These are phyloP conservation scores for Otolemur crassicaudatus DNA, from an alignment of 2,797 vertebrate species.

Conservation along the genomic window DNA sequence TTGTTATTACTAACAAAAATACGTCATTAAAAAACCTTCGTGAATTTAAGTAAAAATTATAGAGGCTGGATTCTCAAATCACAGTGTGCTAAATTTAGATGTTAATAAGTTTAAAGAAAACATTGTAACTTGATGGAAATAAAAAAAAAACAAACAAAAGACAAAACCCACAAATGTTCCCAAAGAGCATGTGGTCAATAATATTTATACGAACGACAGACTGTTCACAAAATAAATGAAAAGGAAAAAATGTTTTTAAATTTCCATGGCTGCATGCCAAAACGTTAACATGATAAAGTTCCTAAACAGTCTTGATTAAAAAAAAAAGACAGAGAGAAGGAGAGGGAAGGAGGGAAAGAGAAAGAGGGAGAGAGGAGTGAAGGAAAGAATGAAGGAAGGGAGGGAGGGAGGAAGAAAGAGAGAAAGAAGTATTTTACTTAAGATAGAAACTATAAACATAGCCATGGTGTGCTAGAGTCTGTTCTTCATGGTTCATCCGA, in stretches of 20 bases:
- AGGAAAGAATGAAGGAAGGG: background rate
- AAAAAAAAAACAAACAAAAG: background rate
- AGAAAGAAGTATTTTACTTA: background rate
- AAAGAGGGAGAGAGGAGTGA: background rate
- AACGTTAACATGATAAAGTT: background rate
- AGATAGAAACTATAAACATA: background rate
- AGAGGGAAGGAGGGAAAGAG: background rate
- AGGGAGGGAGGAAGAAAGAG: background rate
- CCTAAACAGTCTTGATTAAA: background rate
- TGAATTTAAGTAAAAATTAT: background rate
- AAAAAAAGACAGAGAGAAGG: background rate
- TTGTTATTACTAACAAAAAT: background rate
- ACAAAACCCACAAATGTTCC: background rate
- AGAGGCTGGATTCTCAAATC: background rate
- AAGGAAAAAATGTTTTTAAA: background rate
- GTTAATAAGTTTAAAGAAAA: slow-evolving; percentile 20
- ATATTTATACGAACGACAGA: background rate
- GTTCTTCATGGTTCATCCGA: background rate
- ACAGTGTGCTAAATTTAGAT: background rate
- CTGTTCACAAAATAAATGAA: background rate
- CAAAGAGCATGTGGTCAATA: background rate
- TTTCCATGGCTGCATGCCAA: background rate
- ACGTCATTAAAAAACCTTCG: background rate
- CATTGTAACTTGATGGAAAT: background rate
- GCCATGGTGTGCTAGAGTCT: background rate